Percentiles rank a stretch among this genome's conserved stretches.
phyloP scores from a whole-genome alignment of 2,888 invertebrate genomes.

The Lepidonotus clava region DNA sequence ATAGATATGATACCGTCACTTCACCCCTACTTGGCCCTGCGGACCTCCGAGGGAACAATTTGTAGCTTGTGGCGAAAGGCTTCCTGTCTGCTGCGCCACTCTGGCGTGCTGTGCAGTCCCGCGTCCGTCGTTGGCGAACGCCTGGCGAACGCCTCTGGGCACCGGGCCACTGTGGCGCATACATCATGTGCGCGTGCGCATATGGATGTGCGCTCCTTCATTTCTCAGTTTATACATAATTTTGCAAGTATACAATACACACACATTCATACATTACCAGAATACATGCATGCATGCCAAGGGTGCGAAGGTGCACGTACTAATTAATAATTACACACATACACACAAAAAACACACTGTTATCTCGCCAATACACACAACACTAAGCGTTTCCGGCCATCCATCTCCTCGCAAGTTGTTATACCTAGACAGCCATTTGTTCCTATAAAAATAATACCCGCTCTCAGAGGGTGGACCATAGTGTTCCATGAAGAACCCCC shows the following conservation, averaged over 20 bases:
- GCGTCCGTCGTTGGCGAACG: neutral
- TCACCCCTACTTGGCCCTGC: neutral
- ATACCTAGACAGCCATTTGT: no score
- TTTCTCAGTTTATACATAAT: slow-evolving; percentile 2
- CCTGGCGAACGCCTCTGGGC: neutral
- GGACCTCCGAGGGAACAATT: slow-evolving; percentile 34
- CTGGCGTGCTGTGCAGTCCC: neutral
- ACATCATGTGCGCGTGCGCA: neutral
- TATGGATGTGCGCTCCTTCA: neutral
- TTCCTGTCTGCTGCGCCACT: neutral
- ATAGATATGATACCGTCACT: neutral
- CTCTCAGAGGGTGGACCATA: no score
- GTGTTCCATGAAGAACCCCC: no score
- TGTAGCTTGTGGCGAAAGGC: neutral
- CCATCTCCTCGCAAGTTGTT: no score
- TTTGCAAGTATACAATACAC: neutral
- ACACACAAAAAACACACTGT: no score
- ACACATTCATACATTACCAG: slow-evolving; percentile 23
- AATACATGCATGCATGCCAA: slow-evolving; percentile 22
- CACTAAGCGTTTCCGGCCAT: slow-evolving; percentile 24
- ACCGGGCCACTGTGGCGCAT: neutral
- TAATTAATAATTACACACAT: no score
- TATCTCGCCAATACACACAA: slow-evolving; percentile 1
- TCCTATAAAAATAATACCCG: no score
- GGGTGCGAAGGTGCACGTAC: no score